Evolutionary conservation across 2,113 vertebrate genomes (phyloP).

Genomic region (Phrynocephalus versicolor): DNA sequence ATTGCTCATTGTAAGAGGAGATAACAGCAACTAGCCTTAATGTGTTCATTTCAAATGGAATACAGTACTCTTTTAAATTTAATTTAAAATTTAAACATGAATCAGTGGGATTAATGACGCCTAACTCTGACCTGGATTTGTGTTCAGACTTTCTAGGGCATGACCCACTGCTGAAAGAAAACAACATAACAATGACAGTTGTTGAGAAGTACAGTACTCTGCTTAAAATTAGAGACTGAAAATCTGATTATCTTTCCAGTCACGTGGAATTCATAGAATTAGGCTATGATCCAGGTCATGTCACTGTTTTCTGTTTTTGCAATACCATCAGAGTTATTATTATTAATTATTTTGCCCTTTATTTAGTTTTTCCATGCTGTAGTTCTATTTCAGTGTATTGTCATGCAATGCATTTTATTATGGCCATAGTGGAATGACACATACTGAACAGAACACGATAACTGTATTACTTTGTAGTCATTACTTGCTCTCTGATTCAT

Average conservation of each 20-base stretch:
- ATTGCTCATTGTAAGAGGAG: no score
- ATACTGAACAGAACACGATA: constrained; percentile 45
- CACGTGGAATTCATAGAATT: background rate
- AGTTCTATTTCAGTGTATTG: background rate
- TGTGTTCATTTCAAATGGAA: no score
- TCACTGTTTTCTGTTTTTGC: background rate
- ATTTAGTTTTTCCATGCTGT: background rate
- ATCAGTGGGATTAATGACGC: no score
- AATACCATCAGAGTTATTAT: background rate
- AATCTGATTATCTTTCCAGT: background rate
- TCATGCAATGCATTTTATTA: background rate
- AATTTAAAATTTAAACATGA: background rate
- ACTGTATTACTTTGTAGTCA: constrained; percentile 49
- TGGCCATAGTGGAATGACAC: constrained; percentile 15
- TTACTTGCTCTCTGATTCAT: constrained; percentile 62
- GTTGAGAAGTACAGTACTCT: no score
- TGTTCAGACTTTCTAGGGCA: no score
- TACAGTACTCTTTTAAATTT: no score
- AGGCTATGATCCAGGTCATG: background rate
- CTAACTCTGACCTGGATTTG: no score
- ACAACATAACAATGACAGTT: no score
- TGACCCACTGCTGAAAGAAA: background rate
- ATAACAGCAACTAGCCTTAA: no score
- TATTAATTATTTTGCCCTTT: background rate
- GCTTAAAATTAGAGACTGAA: background rate